phyloP scores from a whole-genome alignment of 2,888 invertebrate species.

The Erannis defoliaria region DNA sequence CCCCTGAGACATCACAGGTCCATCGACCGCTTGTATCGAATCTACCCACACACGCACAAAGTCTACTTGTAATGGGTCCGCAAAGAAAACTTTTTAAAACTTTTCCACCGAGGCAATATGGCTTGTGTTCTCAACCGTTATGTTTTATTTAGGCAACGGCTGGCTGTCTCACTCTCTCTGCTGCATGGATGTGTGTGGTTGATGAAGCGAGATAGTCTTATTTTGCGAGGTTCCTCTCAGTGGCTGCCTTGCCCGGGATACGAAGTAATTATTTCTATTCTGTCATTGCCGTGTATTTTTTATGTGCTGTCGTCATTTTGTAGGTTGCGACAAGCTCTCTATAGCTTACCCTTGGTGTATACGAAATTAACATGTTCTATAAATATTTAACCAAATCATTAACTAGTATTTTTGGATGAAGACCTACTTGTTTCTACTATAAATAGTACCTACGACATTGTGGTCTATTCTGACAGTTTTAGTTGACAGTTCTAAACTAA shows the following conservation, averaged over 20 bases:
- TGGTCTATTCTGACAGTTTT: no score
- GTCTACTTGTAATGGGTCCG: conserved; percentile 85
- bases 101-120: conserved; percentile 87
- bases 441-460: no score
- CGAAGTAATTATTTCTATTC: conserved; percentile 87
- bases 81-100: conserved; percentile 87
- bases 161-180: conserved; percentile 69
- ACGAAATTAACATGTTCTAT: conserved; percentile 46
- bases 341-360: conserved; percentile 41
- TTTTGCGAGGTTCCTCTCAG: conserved; percentile 55
- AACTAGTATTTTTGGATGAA: not conserved
- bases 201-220: conserved; percentile 65
- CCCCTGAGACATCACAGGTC: conserved; percentile 57
- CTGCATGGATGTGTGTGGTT: conserved; percentile 49
- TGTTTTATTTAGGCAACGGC: conserved; percentile 85
- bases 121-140: conserved; percentile 86
- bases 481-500: no score
- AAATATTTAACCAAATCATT: conserved; percentile 4
- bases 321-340: conserved; percentile 53
- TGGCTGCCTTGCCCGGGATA: conserved; percentile 83
- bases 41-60: conserved; percentile 75
- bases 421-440: not conserved
- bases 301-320: conserved; percentile 73
- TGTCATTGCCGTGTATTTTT: conserved; percentile 86
- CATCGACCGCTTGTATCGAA: conserved; percentile 80